Evolutionary conservation across 2,113 vertebrate species (phyloP).

Genomic region (Oreotrochilus melanogaster): DNA sequence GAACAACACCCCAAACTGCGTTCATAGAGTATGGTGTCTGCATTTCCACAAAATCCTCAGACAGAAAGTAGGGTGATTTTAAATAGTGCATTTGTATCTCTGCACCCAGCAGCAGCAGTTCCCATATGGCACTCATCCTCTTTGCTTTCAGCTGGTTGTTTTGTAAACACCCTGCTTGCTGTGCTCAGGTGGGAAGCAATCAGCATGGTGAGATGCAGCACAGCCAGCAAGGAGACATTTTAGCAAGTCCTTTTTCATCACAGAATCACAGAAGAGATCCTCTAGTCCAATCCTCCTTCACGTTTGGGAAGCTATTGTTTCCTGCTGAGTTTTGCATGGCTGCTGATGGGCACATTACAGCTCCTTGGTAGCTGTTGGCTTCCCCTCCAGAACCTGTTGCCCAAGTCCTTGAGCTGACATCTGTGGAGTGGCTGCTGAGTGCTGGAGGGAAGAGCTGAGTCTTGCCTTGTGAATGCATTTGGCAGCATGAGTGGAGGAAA

Average conservation of each 20-base stretch:
- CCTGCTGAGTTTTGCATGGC: neutral
- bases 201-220: neutral
- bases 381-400: neutral
- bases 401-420: rapidly evolving
- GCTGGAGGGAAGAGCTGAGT: neutral
- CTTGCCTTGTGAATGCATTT: neutral
- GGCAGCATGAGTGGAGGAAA: neutral
- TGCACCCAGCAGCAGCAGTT: neutral
- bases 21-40: rapidly evolving
- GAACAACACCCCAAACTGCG: neutral
- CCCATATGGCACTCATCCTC: neutral
- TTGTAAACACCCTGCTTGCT: neutral
- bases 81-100: neutral
- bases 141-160: neutral
- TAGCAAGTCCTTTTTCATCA: neutral
- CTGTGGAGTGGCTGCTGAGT: neutral
- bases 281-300: neutral
- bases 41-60: neutral
- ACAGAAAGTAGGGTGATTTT: neutral
- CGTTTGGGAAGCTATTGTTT: neutral
- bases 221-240: neutral
- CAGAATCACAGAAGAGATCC: too few relatives aligned
- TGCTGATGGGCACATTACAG: neutral
- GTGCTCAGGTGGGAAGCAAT: rapidly evolving
- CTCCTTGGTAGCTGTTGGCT: neutral